Evolutionary conservation across 1,140 invertebrate genomes (phyloP), one percentile per base, ranked within the genome.

Genomic region (Calephelis nemesis): DNA sequence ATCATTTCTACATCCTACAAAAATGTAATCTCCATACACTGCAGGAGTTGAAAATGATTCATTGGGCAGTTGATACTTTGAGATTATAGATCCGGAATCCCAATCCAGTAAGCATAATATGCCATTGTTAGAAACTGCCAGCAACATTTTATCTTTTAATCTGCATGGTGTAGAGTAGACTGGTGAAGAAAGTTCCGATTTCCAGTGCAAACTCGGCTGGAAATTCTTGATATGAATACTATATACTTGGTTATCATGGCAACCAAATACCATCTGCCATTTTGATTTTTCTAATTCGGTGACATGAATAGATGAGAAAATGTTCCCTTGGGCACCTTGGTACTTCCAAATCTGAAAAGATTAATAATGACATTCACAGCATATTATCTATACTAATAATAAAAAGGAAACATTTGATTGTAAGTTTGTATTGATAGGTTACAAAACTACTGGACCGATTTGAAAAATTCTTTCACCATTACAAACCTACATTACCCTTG

Each of bases 1-100:
- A 84, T 97, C 94, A 92, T 96, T 94, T 87, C 96, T 93, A 83
- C 95, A 96, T 49, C 96, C 96, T 76, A 96, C 86, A 74, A 94
- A 90, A 64, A 96, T 77, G 9, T 90, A 87, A 79, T 94, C 85
- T 15, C 93, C 81, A 73, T 89, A 80, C 12, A 94, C 75, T 60
- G 93, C 86, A 12, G 95, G 95, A 11, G 95, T 95, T 8, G 95
- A 96, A 84, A 96, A 97, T 45, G 94, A 92, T 84, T 95, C 93
- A 42, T 92, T 93, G 9, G 93, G 90, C 65, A 96, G 84, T 11
- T 87, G 79, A 69, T 92, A 87, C 49, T 85, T 85, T 39, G 77
- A 75, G 40, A 94, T 42, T 54, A 93, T 64, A 19, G 77, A 71
- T n/a, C 94, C 94, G 75, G 80, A 83, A 4, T 71, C 73, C 47